These are phyloP conservation scores for Matsumurasca onukii DNA, from an alignment of 1,140 invertebrate genomes.

Conservation along the genomic window DNA sequence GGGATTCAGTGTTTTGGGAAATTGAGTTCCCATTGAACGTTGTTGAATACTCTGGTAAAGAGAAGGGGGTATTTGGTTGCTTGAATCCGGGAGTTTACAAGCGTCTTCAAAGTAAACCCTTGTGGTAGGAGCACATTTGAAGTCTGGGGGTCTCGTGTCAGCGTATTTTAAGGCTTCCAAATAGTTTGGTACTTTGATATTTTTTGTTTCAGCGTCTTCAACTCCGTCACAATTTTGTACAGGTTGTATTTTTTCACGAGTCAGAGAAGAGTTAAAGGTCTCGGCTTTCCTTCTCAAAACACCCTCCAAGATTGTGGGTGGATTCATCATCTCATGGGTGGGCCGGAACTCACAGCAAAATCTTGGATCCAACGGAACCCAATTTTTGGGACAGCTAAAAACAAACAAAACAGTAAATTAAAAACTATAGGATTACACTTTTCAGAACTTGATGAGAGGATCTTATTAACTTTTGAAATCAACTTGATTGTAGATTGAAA, in stretches of 20 bases:
- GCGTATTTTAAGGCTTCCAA: neutral
- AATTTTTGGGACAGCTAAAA: conserved; percentile 13
- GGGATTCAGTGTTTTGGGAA: too few relatives aligned
- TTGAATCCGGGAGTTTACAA: neutral
- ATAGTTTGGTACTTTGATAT: conserved; percentile 5
- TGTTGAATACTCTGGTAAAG: too few relatives aligned
- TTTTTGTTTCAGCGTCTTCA: conserved; percentile 9
- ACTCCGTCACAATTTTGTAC: conserved; percentile 2
- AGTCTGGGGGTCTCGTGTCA: neutral
- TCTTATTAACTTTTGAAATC: too few relatives aligned
- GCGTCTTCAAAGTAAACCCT: conserved; percentile 3
- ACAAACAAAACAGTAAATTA: neutral
- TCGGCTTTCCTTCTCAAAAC: conserved; percentile 10
- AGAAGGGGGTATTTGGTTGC: neutral
- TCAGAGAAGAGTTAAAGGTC: neutral
- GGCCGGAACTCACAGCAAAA: conserved; percentile 11
- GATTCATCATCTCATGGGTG: conserved; percentile 1
- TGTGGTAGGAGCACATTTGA: neutral
- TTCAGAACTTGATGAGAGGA: neutral
- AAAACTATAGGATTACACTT: neutral
- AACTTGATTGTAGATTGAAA: too few relatives aligned
- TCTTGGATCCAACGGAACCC: conserved; percentile 10
- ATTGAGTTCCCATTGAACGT: too few relatives aligned
- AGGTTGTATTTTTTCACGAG: neutral
- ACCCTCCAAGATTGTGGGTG: neutral